Base-by-base conservation (phyloP, 2,888 invertebrate species). In the Cabera pusaria region DNA sequence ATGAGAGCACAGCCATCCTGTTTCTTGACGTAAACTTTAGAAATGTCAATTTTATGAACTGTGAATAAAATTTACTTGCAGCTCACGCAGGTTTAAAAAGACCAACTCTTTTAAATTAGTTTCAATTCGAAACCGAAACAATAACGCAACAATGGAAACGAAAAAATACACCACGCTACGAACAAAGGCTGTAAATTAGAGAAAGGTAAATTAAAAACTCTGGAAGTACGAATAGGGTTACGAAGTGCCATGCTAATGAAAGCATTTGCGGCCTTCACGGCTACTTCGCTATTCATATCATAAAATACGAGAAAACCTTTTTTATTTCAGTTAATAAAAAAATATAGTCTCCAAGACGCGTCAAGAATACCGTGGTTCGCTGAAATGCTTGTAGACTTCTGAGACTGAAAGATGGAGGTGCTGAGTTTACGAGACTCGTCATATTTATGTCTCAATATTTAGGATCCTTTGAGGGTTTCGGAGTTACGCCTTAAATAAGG, bases 181-280 rank as follows among this genome's bases (percentile, higher is more conserved):
- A 53, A 53, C 52, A 53, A 53, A 48, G 35, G 44, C 37, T 48
- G 50, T 53, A 50, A 53, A 50, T 53, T 53, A 50, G 42, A 50
- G 50, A 48, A 50, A 48, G 53, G 50, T 50, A 50, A 46, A 53
- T 53, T 50, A 53, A 53, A 51, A 53, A 50, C 45, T 53, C 19
- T 41, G 48, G 42, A 50, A 50, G 42, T 38, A 50, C 44, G 52
- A 48, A 49, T 47, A 41, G 53, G 53, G 53, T 53, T 48, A 50
- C 50, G 50, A 42, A 50, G 44, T 50, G 52, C 53, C 48, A 49
- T 34, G 40, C 45, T 50, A 53, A 53, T 53, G 50, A 53, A 53
- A 53, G 44, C 50, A 40, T 50, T 53, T 42, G 45, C 45, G 44
- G 45, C 51, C 48, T 51, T 41, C 45, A 31, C 36, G 37, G 44